These are phyloP conservation scores for Caenorhabditis sp. DNA, from an alignment of 2,888 invertebrate genomes.

Conservation along the genomic window DNA sequence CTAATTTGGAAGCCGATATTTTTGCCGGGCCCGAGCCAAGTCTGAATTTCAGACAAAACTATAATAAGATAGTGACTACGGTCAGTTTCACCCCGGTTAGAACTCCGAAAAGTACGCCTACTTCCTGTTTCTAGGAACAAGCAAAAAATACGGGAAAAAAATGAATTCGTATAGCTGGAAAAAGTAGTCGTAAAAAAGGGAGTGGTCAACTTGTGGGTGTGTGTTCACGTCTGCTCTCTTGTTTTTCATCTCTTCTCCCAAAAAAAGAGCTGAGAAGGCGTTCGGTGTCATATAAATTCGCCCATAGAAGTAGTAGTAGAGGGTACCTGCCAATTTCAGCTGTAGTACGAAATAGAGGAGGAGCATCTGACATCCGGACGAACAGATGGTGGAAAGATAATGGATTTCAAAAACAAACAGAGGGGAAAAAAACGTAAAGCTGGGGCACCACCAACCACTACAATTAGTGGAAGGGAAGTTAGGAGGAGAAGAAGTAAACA, in stretches of 20 bases:
- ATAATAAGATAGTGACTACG: too few species aligned
- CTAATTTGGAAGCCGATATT: too few species aligned
- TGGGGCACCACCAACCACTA: slow-evolving; percentile 2
- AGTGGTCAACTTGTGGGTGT: slow-evolving; percentile 37
- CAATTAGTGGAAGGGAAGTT: slow-evolving; percentile 21
- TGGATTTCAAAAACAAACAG: not conserved
- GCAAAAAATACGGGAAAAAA: not conserved
- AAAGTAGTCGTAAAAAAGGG: not conserved
- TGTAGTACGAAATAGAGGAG: not conserved
- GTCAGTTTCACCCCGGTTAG: too few species aligned
- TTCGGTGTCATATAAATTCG: not conserved
- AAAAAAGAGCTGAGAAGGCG: slow-evolving; percentile 15
- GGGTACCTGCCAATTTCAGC: slow-evolving; percentile 24
- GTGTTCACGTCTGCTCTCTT: not conserved
- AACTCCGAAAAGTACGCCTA: not conserved
- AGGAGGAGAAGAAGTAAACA: slow-evolving; percentile 30
- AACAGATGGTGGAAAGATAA: not conserved
- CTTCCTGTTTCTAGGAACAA: not conserved
- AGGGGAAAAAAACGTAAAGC: slow-evolving; percentile 18
- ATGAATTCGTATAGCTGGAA: slow-evolving; percentile 30
- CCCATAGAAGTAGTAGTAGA: not conserved
- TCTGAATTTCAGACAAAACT: too few species aligned
- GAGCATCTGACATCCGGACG: not conserved
- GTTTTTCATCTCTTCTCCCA: slow-evolving; percentile 15
- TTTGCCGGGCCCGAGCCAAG: too few species aligned